Evolutionary conservation across 2,888 invertebrate genomes (phyloP), one percentile per base, ranked within the genome.

Genomic region (Tetranychus piercei): DNA sequence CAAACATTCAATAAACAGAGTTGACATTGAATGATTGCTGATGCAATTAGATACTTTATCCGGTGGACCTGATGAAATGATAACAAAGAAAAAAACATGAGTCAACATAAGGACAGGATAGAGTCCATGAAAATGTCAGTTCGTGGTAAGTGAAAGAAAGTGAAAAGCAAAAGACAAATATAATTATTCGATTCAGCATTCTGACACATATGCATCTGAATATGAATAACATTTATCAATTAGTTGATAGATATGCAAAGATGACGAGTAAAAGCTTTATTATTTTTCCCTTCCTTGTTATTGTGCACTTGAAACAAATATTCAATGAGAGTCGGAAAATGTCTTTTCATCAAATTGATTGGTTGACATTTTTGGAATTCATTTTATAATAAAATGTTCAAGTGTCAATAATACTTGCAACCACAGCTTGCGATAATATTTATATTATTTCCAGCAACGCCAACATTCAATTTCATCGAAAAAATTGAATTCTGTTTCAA

Each of bases 11-110:
- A 73, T 44, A 18, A 23, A 34, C 23, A 73, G 6, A 9, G 55
- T 73, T 20, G 73, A 55, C 73, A 73, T 73, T 55, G 73, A 73
- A 64, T 65, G 73, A 73, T 73, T 73, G 4, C n/a, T 65, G 11
- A 43, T 55, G 22, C 73, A 73, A 34, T 73, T 73, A 18, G 23
- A 23, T 9, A 73, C 73, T 22, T 23, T 23, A 20, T 73, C 73
- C n/a, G 73, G 73, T 55, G 73, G 73, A 64, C 73, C 73, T 73
- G 7, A 71, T 23, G 15, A 8, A 66, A 20, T 34, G 6, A 55
- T 5, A 45, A 55, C 3, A 55, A 55, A 45, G 45, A 55, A 55
- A 55, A 9, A 55, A 55, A 55, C 15, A 15, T 15, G 15, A 55
- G 55, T 15, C 55, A 55, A 55, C 34, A 34, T 20, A 20, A 20